These are phyloP conservation scores for Machimus rusticus DNA, from an alignment of 2,888 invertebrate species.

Conservation along the genomic window DNA sequence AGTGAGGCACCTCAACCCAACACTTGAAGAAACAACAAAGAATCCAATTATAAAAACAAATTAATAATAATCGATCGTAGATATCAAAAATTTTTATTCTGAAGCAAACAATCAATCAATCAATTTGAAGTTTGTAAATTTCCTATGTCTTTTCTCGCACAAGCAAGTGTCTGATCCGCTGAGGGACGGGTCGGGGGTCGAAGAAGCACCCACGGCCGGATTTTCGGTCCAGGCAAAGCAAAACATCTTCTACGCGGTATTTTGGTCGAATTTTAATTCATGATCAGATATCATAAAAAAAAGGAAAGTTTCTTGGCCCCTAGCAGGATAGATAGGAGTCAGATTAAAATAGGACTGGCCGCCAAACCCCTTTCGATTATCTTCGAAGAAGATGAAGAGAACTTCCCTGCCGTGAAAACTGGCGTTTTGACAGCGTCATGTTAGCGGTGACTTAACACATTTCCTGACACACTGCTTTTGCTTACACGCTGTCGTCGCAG, in stretches of 20 bases:
- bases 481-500: slow-evolving; percentile 5
- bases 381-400: slow-evolving; percentile 8
- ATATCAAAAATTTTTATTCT: slow-evolving; percentile 45
- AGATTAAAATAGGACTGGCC: slow-evolving; percentile 18
- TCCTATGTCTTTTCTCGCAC: slow-evolving; percentile 18
- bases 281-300: slow-evolving; percentile 32
- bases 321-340: background rate
- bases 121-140: slow-evolving; percentile 43
- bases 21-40: slow-evolving; percentile 43
- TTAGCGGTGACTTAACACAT: slow-evolving; percentile 50
- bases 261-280: slow-evolving; percentile 45
- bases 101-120: slow-evolving; percentile 48
- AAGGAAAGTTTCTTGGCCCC: slow-evolving; percentile 8
- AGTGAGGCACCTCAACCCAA: background rate
- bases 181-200: background rate
- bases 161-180: background rate
- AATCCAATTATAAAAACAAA: slow-evolving; percentile 48
- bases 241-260: background rate
- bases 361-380: slow-evolving; percentile 43
- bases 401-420: slow-evolving; percentile 46
- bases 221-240: background rate
- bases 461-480: slow-evolving; percentile 48
- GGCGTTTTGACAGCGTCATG: slow-evolving; percentile 50
- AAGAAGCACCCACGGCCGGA: slow-evolving; percentile 16
- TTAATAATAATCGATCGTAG: slow-evolving; percentile 48